phyloP scores from a whole-genome alignment of 2,797 vertebrate species.

The Ammospiza maritima region DNA sequence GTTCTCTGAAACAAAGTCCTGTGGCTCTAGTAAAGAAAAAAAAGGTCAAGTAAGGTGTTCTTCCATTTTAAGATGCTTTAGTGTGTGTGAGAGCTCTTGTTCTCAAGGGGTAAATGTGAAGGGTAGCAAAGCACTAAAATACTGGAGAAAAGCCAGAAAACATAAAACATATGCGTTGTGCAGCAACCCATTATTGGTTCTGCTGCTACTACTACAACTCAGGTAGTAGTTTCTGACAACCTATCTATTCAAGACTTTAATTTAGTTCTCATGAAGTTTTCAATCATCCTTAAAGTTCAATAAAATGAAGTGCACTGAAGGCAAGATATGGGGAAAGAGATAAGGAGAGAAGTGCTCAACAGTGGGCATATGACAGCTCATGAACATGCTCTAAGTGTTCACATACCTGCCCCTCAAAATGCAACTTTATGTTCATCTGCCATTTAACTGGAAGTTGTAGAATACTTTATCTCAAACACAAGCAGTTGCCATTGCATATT shows the following conservation, averaged over 20 bases:
- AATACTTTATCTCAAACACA: not conserved
- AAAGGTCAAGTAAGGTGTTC: not conserved
- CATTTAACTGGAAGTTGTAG: not conserved
- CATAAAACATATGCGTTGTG: not conserved
- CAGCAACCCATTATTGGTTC: not conserved
- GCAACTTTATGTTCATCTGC: not conserved
- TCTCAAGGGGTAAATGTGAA: not conserved
- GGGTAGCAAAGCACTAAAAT: not conserved
- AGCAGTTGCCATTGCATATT: not conserved
- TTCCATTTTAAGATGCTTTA: not conserved
- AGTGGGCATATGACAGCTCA: not conserved
- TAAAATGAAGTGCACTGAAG: not conserved
- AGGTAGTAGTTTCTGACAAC: not conserved
- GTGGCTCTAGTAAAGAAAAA: not conserved
- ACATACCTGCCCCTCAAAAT: not conserved
- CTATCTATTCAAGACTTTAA: not conserved
- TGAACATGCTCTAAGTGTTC: not conserved
- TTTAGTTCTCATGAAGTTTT: not conserved
- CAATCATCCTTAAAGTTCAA: not conserved
- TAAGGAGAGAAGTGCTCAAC: not conserved
- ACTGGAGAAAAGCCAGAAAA: not conserved
- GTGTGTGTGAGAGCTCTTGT: not conserved
- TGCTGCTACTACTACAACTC: not conserved
- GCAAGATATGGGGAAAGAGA: not conserved
- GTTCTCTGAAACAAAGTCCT: not conserved